These are phyloP conservation scores for Myocastor coypus DNA, from an alignment of 2,113 vertebrate species.

Conservation along the genomic window DNA sequence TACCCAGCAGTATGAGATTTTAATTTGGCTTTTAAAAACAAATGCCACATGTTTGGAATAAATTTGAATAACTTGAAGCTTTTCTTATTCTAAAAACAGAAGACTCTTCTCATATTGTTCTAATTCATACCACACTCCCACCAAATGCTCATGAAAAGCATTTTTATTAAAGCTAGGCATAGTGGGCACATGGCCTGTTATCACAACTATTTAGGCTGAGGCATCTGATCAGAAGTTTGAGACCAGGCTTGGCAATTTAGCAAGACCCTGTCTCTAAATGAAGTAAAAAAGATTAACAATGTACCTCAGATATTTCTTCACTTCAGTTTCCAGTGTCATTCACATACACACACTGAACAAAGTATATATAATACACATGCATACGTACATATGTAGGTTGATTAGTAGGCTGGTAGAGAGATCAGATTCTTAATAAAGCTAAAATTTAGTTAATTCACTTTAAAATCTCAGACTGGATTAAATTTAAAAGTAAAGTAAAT, in stretches of 20 bases:
- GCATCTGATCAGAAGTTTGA: neutral
- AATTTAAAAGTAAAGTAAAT: slow-evolving; percentile 43
- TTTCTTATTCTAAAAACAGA: slow-evolving; percentile 63
- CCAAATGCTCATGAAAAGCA: slow-evolving; percentile 11
- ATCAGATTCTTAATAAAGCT: slow-evolving; percentile 16
- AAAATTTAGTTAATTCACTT: slow-evolving; percentile 7
- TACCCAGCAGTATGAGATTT: slow-evolving; percentile 9
- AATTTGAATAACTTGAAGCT: slow-evolving; percentile 57
- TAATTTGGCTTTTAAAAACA: slow-evolving; percentile 30
- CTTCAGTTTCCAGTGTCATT: neutral
- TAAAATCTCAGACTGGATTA: neutral
- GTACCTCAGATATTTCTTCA: neutral
- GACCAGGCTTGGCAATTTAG: neutral
- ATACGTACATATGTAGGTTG: neutral
- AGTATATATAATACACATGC: neutral
- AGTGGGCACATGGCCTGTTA: neutral
- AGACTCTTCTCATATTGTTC: slow-evolving; percentile 48
- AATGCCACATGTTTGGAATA: slow-evolving; percentile 49
- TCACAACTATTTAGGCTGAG: neutral
- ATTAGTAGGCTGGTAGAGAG: slow-evolving; percentile 6
- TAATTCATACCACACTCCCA: neutral
- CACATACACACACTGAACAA: no score
- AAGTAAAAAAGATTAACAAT: neutral
- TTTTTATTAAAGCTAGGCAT: neutral
- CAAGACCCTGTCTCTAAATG: neutral